These are phyloP conservation scores for Parus major DNA, from an alignment of 2,113 vertebrate genomes.

Conservation along the genomic window DNA sequence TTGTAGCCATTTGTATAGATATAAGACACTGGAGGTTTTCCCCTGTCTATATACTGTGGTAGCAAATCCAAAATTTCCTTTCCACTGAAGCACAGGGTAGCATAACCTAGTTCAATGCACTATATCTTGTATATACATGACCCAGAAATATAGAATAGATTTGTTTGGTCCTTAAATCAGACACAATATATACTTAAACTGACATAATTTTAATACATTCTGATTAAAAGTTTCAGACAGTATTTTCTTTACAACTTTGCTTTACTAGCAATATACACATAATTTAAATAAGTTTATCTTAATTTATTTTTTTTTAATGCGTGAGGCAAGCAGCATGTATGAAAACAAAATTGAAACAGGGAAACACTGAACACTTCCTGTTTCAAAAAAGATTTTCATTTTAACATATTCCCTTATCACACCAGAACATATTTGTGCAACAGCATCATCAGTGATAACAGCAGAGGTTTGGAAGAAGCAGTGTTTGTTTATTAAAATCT, in stretches of 20 bases:
- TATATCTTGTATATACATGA: not conserved
- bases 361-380: not conserved
- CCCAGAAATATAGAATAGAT: not conserved
- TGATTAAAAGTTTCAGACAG: not conserved
- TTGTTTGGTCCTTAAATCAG: not conserved
- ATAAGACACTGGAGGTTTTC: not conserved
- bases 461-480: not conserved
- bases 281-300: not conserved
- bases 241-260: not conserved
- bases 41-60: not conserved
- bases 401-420: not conserved
- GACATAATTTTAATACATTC: not conserved
- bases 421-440: not conserved
- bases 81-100: not conserved
- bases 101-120: not conserved
- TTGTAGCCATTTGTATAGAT: not conserved
- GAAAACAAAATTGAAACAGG: not conserved
- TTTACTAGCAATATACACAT: not conserved
- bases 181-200: not conserved
- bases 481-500: not conserved
- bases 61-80: not conserved
- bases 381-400: not conserved
- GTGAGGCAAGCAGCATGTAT: not conserved
- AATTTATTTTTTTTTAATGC: not conserved
- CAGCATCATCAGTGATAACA: not conserved